Base-by-base conservation (phyloP, 1,140 invertebrate genomes). In the Nasonia giraulti region DNA sequence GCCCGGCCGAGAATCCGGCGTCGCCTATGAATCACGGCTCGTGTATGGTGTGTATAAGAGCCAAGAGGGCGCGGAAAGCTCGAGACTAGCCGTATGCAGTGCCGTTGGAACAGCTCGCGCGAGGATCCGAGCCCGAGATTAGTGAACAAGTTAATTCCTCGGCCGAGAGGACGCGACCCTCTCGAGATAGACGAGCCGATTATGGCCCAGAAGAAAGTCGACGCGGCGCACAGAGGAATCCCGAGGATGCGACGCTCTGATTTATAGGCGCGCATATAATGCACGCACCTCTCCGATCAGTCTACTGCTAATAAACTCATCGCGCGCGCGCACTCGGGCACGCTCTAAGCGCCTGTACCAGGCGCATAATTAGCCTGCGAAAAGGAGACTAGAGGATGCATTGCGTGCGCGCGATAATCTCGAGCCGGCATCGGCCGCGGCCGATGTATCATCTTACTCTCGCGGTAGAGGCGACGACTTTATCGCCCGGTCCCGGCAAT, bases 401-500 rank as follows among this genome's bases (percentile, higher is more conserved):
- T 37, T 2, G 44, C 40, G 62, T 37, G 17, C 80, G 14, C 78
- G 68, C 50, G 82, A 89, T 88, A 92, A 93, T 93, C 91, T 92
- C 87, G 87, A 69, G 85, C 86, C 89, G 87, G 86, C 89, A 93
- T 92, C 92, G 88, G 89, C 88, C 92, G 90, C 33, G 90, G 87
- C 89, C 92, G 90, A 93, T 93, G 92, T 93, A 93, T 93, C 92
- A 93, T 93, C 92, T 93, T 93, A 93, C 75, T 77, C 74, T 17
- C 33, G 89, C 90, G 90, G 90, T 91, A 90, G 91, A 93, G 91
- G 92, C 92, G 92, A 93, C 91, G 92, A 93, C 92, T 93, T 93
- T 93, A 93, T 93, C 92, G 90, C 90, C 20, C 91, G 90, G 92
- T 93, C 92, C 92, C 88, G 89, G 90, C 90, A 92, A 93, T 93